Evolutionary conservation across 2,888 invertebrate species (phyloP).

Genomic region (Eupeodes latifasciatus): DNA sequence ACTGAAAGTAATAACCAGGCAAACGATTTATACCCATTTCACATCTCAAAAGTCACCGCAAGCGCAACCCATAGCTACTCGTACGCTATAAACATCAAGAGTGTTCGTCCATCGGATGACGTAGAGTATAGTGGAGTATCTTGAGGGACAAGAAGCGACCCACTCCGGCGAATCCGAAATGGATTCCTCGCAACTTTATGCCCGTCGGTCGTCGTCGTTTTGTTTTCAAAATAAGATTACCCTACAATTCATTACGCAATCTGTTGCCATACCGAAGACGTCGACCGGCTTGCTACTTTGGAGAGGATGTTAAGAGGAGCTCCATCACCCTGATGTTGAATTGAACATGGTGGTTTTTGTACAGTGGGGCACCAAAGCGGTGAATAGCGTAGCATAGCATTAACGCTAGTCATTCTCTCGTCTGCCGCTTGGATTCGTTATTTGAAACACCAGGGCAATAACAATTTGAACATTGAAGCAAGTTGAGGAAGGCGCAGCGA

Average conservation of each 20-base stretch:
- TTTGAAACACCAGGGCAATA: conserved; percentile 53
- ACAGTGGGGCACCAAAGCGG: conserved; percentile 15
- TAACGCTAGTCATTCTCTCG: conserved; percentile 48
- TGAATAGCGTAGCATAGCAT: conserved; percentile 24
- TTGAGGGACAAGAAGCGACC: conserved; percentile 34
- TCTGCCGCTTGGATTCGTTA: conserved; percentile 32
- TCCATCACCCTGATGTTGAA: conserved; percentile 67
- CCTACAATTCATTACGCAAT: conserved; percentile 66
- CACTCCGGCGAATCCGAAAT: conserved; percentile 20
- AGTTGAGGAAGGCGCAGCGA: conserved; percentile 25
- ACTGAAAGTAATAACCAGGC: conserved; percentile 56
- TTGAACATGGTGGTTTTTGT: conserved; percentile 38
- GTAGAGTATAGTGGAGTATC: conserved; percentile 21
- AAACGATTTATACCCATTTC: conserved; percentile 59
- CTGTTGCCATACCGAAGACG: conserved; percentile 39
- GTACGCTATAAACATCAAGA: background rate
- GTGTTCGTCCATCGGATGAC: conserved; percentile 43
- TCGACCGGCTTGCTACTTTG: conserved; percentile 42
- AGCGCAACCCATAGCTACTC: background rate
- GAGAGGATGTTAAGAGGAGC: conserved; percentile 65
- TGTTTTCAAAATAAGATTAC: conserved; percentile 59
- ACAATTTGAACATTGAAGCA: conserved; percentile 59
- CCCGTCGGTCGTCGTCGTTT: conserved; percentile 38
- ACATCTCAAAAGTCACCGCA: conserved; percentile 32
- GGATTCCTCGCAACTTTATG: conserved; percentile 40